These are phyloP conservation scores for Drosophila biarmipes DNA, from an alignment of 1,140 invertebrate species.

Conservation along the genomic window DNA sequence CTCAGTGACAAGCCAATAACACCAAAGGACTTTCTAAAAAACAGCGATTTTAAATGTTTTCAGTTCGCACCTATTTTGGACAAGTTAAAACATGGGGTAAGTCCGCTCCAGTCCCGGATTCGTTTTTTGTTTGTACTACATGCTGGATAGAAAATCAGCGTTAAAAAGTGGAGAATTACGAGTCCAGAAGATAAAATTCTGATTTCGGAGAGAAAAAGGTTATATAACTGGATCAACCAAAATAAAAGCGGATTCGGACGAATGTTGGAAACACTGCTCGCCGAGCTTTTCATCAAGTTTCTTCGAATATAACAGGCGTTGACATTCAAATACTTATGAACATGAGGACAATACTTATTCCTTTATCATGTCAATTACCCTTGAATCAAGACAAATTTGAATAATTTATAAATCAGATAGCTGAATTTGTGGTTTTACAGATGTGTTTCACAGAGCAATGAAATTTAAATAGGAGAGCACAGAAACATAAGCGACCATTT, in stretches of 20 bases:
- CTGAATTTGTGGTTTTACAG: no score
- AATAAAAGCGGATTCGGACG: not conserved
- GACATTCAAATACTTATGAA: slow-evolving; percentile 11
- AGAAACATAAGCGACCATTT: no score
- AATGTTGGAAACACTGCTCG: not conserved
- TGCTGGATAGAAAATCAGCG: no score
- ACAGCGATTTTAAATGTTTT: not conserved
- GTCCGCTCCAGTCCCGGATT: not conserved
- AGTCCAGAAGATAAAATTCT: not conserved
- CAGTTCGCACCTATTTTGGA: not conserved
- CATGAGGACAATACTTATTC: not conserved
- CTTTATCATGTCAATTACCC: slow-evolving; percentile 11
- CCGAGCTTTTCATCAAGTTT: not conserved
- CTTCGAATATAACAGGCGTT: not conserved
- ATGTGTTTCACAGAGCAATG: no score
- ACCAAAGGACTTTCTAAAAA: not conserved
- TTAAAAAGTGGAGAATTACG: no score
- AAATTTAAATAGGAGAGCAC: no score
- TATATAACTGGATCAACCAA: no score
- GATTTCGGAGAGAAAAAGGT: not conserved
- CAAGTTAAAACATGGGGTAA: not conserved
- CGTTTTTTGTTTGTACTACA: not conserved
- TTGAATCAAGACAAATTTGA: slow-evolving; percentile 12
- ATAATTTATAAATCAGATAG: no score
- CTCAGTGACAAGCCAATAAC: not conserved